phyloP scores from a whole-genome alignment of 2,797 vertebrate species.

The Urophycis tenuis region DNA sequence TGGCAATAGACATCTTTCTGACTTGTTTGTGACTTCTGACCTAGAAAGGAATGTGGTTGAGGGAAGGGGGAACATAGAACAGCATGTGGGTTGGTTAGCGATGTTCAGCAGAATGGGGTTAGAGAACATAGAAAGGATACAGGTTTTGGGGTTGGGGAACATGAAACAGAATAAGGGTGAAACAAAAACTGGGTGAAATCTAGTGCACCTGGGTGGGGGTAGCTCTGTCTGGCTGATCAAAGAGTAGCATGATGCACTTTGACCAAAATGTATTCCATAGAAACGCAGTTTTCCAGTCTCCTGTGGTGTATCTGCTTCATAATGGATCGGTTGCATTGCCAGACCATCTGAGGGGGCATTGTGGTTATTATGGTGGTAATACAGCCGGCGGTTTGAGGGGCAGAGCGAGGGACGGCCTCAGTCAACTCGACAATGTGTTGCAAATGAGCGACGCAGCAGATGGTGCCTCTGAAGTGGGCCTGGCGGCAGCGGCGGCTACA shows the following conservation, averaged over 20 bases:
- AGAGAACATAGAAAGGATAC: not conserved
- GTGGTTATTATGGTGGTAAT: conserved; percentile 23
- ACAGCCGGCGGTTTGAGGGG: conserved; percentile 35
- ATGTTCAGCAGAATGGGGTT: too few relatives aligned
- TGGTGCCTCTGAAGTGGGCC: not conserved
- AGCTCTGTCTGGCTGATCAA: not conserved
- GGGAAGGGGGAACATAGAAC: too few relatives aligned
- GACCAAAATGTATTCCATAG: not conserved
- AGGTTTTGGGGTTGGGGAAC: not conserved
- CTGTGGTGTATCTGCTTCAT: not conserved
- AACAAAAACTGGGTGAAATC: not conserved
- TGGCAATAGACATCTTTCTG: too few relatives aligned
- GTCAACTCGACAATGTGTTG: conserved; percentile 28
- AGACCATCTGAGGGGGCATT: conserved; percentile 20
- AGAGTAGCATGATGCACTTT: not conserved
- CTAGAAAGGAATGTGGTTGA: not conserved
- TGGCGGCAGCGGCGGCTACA: not conserved
- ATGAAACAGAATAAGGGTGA: not conserved
- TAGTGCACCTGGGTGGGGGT: not conserved
- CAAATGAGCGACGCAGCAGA: conserved; percentile 34
- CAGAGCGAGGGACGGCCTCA: conserved; percentile 26
- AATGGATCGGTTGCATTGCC: conserved; percentile 8
- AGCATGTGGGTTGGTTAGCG: not conserved
- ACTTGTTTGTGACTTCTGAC: too few relatives aligned
- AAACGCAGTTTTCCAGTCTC: not conserved